These are phyloP conservation scores for Aleiodes sp. DNA, from an alignment of 1,140 invertebrate genomes.

Conservation along the genomic window DNA sequence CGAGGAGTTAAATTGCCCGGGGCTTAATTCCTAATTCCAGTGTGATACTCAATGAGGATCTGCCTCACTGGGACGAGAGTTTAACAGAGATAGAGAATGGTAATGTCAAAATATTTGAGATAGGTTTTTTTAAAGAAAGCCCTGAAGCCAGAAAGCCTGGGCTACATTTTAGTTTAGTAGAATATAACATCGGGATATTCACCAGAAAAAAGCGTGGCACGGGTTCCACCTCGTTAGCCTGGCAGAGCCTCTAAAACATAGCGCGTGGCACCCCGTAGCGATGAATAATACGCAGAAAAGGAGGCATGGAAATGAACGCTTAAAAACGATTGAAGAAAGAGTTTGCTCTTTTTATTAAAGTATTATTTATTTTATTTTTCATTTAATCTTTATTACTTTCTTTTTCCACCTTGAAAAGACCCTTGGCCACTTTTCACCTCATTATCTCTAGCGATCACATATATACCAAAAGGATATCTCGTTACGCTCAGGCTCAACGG, in stretches of 20 bases:
- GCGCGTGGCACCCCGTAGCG: neutral
- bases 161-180: no score
- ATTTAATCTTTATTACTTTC: neutral
- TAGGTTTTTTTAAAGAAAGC: slow-evolving; percentile 31
- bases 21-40: slow-evolving; percentile 5
- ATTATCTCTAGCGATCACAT: slow-evolving; percentile 13
- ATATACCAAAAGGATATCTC: slow-evolving; percentile 18
- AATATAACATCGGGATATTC: slow-evolving; percentile 15
- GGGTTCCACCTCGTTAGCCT: slow-evolving; percentile 17
- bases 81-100: neutral
- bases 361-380: neutral
- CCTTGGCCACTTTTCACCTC: slow-evolving; percentile 7
- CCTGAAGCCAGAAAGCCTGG: neutral
- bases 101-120: slow-evolving; percentile 41
- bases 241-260: neutral
- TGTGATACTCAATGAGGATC: slow-evolving; percentile 9
- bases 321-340: neutral
- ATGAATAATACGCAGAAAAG: slow-evolving; percentile 5
- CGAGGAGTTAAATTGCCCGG: neutral
- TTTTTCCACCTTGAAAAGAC: neutral
- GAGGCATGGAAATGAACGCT: slow-evolving; percentile 4
- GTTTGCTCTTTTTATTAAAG: neutral
- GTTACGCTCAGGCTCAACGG: slow-evolving; percentile 4
- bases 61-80: neutral
- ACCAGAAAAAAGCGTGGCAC: neutral